Conservation (phyloP, 2,113 vertebrate species). For the Empidonax traillii region DNA sequence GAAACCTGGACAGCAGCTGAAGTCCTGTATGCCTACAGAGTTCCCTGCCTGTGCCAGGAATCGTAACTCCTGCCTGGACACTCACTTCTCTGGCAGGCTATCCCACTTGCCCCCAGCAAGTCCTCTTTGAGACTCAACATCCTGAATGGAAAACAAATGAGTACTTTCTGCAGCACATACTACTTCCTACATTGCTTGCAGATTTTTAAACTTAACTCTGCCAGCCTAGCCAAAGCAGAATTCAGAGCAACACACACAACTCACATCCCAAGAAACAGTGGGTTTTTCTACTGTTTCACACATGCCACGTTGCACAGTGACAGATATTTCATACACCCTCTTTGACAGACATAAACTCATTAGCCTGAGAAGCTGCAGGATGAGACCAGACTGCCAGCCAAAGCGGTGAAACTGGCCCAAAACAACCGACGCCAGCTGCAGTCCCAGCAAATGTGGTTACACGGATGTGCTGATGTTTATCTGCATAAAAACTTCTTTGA, state of each 20-base stretch:
- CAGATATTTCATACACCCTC: not conserved
- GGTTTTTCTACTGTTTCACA: not conserved
- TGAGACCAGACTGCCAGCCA: not conserved
- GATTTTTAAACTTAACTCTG: not conserved
- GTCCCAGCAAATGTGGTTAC: not conserved
- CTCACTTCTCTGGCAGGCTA: not conserved
- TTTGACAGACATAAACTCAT: not conserved
- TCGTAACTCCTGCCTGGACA: rapidly evolving
- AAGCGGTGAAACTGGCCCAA: not conserved
- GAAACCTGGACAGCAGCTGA: not conserved
- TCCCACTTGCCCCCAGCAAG: not conserved
- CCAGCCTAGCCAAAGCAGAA: not conserved
- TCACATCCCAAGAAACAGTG: not conserved
- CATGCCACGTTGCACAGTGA: not conserved
- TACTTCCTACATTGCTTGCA: not conserved
- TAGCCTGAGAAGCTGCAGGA: not conserved
- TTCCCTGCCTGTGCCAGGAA: not conserved
- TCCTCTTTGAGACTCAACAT: not conserved
- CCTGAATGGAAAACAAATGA: not conserved
- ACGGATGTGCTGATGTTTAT: not conserved
- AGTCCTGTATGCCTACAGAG: not conserved
- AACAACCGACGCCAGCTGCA: not conserved
- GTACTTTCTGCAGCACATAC: not conserved
- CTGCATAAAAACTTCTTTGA: not conserved
- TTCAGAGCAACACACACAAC: not conserved